Conservation (phyloP, 2,888 invertebrate species). For the Anorthoa munda region DNA sequence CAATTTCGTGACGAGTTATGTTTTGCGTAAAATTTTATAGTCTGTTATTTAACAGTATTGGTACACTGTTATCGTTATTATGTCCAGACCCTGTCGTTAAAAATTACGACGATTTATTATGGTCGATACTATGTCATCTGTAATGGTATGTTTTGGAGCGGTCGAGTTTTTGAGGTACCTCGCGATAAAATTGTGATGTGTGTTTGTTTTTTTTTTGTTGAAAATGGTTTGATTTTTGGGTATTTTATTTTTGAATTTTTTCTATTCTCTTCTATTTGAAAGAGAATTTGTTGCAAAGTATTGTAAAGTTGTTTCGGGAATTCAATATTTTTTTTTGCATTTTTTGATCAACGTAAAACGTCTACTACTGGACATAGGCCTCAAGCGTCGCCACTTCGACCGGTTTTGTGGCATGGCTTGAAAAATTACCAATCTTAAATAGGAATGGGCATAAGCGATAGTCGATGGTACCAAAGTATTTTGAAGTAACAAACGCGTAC, state of each 20-base stretch:
- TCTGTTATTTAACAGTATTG: slow-evolving; percentile 67
- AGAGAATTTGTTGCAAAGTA: too few species aligned
- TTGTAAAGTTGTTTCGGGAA: too few species aligned
- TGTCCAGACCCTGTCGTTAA: slow-evolving; percentile 62
- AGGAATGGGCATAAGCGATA: too few species aligned
- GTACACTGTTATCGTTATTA: slow-evolving; percentile 64
- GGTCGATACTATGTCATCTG: slow-evolving; percentile 47
- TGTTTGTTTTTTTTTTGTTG: slow-evolving; percentile 17
- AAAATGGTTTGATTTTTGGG: not conserved
- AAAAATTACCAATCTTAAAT: too few species aligned
- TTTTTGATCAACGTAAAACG: too few species aligned
- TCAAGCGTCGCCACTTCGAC: too few species aligned
- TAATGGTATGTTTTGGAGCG: slow-evolving; percentile 35
- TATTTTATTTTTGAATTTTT: not conserved
- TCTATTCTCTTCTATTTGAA: too few species aligned
- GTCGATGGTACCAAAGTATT: too few species aligned
- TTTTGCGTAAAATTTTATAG: slow-evolving; percentile 64
- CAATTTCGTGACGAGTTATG: slow-evolving; percentile 60
- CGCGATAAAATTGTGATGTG: slow-evolving; percentile 31
- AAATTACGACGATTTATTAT: slow-evolving; percentile 68
- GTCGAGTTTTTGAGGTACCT: slow-evolving; percentile 32
- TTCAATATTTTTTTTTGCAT: too few species aligned
- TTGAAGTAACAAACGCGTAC: too few species aligned
- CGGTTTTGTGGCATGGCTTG: too few species aligned
- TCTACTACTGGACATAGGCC: too few species aligned